Evolutionary conservation across 2,797 vertebrate genomes (phyloP), one percentile per base, ranked within the genome.

Genomic region (Danio albolineatus): DNA sequence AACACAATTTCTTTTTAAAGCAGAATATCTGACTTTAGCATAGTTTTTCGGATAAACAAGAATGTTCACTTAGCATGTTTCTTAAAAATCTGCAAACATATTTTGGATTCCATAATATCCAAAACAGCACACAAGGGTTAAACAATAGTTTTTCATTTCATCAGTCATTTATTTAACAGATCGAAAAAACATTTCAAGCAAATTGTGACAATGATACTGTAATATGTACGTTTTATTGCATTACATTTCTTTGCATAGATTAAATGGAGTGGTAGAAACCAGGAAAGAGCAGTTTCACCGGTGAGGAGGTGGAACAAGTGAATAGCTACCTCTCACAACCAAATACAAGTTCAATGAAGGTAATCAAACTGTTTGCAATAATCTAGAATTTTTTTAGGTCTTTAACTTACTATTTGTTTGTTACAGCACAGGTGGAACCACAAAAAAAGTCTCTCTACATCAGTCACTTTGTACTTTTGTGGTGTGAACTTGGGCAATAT

Each of bases 261-360:
- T 60, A 44, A n/a, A 5, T 83, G 65, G 72, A 76, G 70, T 21
- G 65, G 77, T 13, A 83, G 49, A 9, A 78, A 76, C 21, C 72
- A 71, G 38, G 65, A 83, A 67, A 72, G 72, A 19, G 38, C 76
- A 21, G 54, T 76, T 4, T 69, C 65, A 16, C 51, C 2, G 60
- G 72, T 13, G 73, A 83, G 36, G 65, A 76, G 71, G 48, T 75
- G 0, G 72, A 71, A 21, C 64, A 76, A 65, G 66, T 80, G 5
- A 83, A 80, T n/a, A 72, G 78, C 19, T 80, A 16, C 59, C 73
- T 80, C 12, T 73, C 82, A 71, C 64, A 0, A 80, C 72, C 9
- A 80, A 83, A 43, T 76, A 65, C 39, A 83, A 80, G 72, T 54
- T 72, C 43, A 66, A 48, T 66, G 17, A 60, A 76, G 73, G n/a